Base-by-base conservation (phyloP, 2,113 vertebrate genomes). In the Stigmatopora argus region DNA sequence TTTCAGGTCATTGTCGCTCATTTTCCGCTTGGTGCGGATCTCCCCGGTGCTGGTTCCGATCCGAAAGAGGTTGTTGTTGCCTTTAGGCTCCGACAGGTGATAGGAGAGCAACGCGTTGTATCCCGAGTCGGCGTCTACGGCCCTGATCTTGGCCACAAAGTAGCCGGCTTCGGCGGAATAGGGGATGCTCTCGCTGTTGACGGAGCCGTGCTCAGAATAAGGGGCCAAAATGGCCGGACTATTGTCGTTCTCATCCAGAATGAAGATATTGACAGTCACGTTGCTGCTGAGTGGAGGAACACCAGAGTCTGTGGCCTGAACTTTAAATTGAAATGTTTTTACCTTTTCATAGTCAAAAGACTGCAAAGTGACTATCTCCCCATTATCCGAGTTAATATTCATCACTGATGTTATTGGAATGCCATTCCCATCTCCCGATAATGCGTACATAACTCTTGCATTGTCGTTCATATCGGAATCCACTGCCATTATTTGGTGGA, bases 381-480 rank as follows among this genome's bases (percentile, higher is more conserved):
- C 86, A 0, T 65, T 87, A 0, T 78, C 77, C 7, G 88, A 77
- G 61, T 89, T 81, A 1, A 86, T 77, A 35, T 70, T 81, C 19
- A 84, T 38, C 44, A 77, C 49, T 0, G 67, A 78, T 0, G 67
- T 61, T 23, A 81, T 13, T 0, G 59, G 71, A 55, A 71, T 57
- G 41, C 4, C 35, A 31, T 67, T 81, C 7, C 67, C 56, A 51
- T 69, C 53, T 2, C n/a, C 58, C 4, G 47, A 3, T 67, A 92
- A 64, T 26, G 71, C 71, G 14, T 77, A 85, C 2, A 49, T 73
- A 67, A 96, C 75, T 21, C 11, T 58, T 1, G 92, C 91, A 0
- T 96, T 97, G 66, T 92, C 82, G 38, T 89, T 86, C 4, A 75
- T 17, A 73, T 98, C 94, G 0, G 84, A 83, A 77, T 97, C 94